Conservation (phyloP, 2,797 vertebrate genomes). For the Calcarius lapponicus region DNA sequence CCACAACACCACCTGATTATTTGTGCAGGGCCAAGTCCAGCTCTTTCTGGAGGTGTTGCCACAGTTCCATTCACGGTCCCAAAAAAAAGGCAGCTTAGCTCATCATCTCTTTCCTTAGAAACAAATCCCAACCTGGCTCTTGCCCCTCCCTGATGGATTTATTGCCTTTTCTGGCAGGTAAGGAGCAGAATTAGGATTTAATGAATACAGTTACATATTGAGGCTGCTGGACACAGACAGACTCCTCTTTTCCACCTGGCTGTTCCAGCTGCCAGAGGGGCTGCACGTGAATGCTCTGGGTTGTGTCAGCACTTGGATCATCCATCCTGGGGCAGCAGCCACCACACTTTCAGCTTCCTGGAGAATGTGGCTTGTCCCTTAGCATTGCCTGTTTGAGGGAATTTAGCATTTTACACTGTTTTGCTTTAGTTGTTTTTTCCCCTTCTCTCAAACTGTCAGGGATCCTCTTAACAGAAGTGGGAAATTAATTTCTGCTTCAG, state of each 20-base stretch:
- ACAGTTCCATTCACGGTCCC: background rate
- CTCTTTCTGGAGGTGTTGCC: background rate
- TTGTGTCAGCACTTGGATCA: background rate
- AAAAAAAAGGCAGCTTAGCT: background rate
- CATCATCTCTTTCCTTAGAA: background rate
- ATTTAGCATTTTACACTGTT: background rate
- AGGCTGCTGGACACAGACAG: constrained; percentile 2
- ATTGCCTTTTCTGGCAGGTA: background rate
- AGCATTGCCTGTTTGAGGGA: background rate
- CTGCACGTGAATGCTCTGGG: background rate
- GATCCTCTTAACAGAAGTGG: constrained; percentile 2
- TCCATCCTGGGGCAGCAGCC: background rate
- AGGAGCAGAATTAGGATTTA: background rate
- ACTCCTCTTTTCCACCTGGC: background rate
- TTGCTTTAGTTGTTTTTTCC: fast-evolving
- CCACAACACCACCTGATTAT: background rate
- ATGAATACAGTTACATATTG: background rate
- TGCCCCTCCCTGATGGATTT: background rate
- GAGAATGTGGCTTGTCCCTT: background rate
- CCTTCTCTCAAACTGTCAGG: background rate
- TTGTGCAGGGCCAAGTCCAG: background rate
- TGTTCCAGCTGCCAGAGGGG: background rate
- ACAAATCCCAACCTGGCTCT: background rate
- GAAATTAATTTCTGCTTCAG: constrained; percentile 39
- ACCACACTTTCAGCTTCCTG: background rate